These are phyloP conservation scores for Drosophila equinoxialis DNA, from an alignment of 1,140 invertebrate species.

Conservation along the genomic window DNA sequence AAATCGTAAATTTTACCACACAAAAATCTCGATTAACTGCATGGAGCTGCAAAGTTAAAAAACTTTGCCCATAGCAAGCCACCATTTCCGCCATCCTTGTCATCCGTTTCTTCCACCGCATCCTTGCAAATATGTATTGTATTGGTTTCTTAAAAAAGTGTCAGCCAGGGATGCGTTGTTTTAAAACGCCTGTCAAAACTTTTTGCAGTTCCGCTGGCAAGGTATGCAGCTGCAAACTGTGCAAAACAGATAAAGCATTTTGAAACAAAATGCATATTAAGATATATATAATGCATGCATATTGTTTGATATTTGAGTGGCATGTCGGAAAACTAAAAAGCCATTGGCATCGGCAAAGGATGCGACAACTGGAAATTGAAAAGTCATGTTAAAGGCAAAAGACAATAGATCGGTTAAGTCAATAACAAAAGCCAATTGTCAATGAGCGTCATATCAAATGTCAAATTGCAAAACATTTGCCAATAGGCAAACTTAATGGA, in stretches of 20 bases:
- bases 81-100: conserved; percentile 24
- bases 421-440: conserved; percentile 48
- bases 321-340: conserved; percentile 41
- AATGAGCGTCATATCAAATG: conserved; percentile 63
- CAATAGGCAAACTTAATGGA: conserved; percentile 21
- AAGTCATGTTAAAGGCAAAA: conserved; percentile 60
- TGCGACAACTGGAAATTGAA: conserved; percentile 60
- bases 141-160: conserved; percentile 57
- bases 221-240: conserved; percentile 46
- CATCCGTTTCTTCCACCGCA: background rate
- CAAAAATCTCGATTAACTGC: conserved; percentile 60
- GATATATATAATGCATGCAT: background rate
- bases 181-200: conserved; percentile 75
- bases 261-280: conserved; percentile 13
- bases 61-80: conserved; percentile 50
- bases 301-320: conserved; percentile 15
- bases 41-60: conserved; percentile 47
- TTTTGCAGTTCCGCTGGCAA: conserved; percentile 42
- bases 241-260: conserved; percentile 54
- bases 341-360: conserved; percentile 27
- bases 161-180: conserved; percentile 51
- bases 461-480: conserved; percentile 75
- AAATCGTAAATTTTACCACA: conserved; percentile 62
- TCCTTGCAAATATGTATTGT: conserved; percentile 38
- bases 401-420: conserved; percentile 22